phyloP scores from a whole-genome alignment of 2,113 vertebrate genomes.

The Prionailurus viverrinus region DNA sequence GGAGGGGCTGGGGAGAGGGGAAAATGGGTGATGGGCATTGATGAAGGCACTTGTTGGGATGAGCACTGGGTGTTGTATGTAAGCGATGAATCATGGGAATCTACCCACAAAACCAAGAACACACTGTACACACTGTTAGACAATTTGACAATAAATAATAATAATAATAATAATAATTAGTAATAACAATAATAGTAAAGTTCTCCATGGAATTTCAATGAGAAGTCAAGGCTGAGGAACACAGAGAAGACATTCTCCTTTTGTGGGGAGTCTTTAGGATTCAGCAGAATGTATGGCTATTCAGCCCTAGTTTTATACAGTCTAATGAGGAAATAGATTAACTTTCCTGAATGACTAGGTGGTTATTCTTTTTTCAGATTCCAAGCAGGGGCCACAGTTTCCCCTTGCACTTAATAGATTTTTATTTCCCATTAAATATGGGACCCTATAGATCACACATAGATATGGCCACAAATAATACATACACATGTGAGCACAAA shows the following conservation, averaged over 20 bases:
- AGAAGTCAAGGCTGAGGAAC: not conserved
- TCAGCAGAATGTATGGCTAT: not conserved
- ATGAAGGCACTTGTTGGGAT: no score
- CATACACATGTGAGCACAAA: not conserved
- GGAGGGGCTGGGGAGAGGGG: no score
- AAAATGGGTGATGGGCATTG: no score
- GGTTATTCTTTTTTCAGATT: not conserved
- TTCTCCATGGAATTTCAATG: not conserved
- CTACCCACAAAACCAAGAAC: no score
- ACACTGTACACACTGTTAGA: no score
- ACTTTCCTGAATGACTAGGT: not conserved
- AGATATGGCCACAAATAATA: not conserved
- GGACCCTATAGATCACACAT: not conserved
- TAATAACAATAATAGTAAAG: not conserved
- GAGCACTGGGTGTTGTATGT: no score
- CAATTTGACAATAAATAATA: no score
- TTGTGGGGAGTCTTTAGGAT: not conserved
- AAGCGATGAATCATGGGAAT: no score
- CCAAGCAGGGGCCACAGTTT: not conserved
- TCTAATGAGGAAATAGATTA: not conserved
- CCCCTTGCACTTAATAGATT: not conserved
- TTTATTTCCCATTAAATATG: not conserved
- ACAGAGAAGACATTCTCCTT: not conserved
- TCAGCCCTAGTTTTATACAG: not conserved
- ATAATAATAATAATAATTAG: no score